These are phyloP conservation scores for Melinaea menophilus DNA, from an alignment of 2,888 invertebrate species.

Conservation along the genomic window DNA sequence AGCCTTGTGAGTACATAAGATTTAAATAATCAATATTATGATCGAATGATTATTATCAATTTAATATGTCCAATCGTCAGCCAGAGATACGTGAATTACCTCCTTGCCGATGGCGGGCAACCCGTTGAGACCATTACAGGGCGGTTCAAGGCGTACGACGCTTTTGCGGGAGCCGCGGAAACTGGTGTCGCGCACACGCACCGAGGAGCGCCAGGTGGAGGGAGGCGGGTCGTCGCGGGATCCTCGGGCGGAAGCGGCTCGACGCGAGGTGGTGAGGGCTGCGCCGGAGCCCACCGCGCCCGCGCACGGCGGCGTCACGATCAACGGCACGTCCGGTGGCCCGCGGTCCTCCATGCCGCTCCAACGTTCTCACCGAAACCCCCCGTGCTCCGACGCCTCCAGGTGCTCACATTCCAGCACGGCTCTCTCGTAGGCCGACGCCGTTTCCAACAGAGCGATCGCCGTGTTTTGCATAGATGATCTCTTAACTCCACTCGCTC, in stretches of 20 bases:
- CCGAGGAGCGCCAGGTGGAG: slow-evolving; percentile 81
- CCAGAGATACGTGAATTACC: slow-evolving; percentile 68
- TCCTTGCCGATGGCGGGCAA: slow-evolving; percentile 77
- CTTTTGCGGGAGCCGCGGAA: slow-evolving; percentile 81
- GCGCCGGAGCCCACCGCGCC: slow-evolving; percentile 41
- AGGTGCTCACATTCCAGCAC: slow-evolving; percentile 74
- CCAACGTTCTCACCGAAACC: slow-evolving; percentile 77
- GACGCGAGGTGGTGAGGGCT: slow-evolving; percentile 64
- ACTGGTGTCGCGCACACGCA: slow-evolving; percentile 80
- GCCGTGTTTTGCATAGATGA: slow-evolving; percentile 76
- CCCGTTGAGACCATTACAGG: slow-evolving; percentile 80
- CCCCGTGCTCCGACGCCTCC: slow-evolving; percentile 67
- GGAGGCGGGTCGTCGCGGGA: slow-evolving; percentile 65
- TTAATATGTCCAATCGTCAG: slow-evolving; percentile 35
- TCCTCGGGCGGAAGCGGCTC: slow-evolving; percentile 63
- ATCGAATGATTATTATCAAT: slow-evolving; percentile 21
- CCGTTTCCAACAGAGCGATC: slow-evolving; percentile 69
- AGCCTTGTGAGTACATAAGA: slow-evolving; percentile 29
- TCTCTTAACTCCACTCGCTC: slow-evolving; percentile 47
- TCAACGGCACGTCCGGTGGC: slow-evolving; percentile 71
- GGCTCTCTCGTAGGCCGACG: slow-evolving; percentile 66
- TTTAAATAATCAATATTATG: slow-evolving; percentile 13
- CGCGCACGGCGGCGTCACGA: slow-evolving; percentile 64
- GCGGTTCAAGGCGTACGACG: slow-evolving; percentile 80
- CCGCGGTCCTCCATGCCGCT: slow-evolving; percentile 79